These are phyloP conservation scores for Boloria selene DNA, from an alignment of 2,888 invertebrate genomes.

Conservation along the genomic window DNA sequence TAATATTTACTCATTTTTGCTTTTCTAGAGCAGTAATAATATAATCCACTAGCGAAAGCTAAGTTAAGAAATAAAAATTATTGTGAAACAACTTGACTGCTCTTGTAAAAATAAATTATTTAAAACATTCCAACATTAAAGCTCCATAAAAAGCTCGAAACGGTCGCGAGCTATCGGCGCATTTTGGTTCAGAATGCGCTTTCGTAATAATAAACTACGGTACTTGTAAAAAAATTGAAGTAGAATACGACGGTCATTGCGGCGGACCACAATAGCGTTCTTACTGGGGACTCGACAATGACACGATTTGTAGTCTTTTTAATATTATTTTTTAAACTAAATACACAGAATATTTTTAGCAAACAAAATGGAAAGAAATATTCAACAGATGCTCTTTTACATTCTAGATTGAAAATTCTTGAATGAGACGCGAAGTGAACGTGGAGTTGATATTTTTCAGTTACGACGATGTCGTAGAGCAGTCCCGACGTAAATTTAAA, in stretches of 20 bases:
- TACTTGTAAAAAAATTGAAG: slow-evolving; percentile 31
- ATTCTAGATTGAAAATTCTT: not conserved
- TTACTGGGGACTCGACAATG: slow-evolving; percentile 6
- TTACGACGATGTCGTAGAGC: no score
- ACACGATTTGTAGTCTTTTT: slow-evolving; percentile 11
- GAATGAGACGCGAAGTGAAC: no score
- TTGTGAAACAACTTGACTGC: not conserved
- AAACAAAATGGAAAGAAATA: not conserved
- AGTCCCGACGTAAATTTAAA: no score
- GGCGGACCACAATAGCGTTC: slow-evolving; percentile 18
- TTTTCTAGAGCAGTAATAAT: no score
- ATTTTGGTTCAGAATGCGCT: slow-evolving; percentile 32
- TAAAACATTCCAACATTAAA: slow-evolving; percentile 14
- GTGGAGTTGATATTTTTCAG: no score
- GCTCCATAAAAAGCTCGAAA: slow-evolving; percentile 8
- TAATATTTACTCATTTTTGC: no score
- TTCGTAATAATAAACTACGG: slow-evolving; percentile 36
- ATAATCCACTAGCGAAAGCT: not conserved
- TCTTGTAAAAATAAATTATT: slow-evolving; percentile 13
- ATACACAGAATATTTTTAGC: not conserved
- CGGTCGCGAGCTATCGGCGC: slow-evolving; percentile 14
- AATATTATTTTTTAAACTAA: slow-evolving; percentile 2
- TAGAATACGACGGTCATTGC: slow-evolving; percentile 24
- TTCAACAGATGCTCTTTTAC: slow-evolving; percentile 6
- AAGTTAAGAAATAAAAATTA: not conserved